Evolutionary conservation across 2,888 invertebrate species (phyloP).

Genomic region (Julus scandinavius): DNA sequence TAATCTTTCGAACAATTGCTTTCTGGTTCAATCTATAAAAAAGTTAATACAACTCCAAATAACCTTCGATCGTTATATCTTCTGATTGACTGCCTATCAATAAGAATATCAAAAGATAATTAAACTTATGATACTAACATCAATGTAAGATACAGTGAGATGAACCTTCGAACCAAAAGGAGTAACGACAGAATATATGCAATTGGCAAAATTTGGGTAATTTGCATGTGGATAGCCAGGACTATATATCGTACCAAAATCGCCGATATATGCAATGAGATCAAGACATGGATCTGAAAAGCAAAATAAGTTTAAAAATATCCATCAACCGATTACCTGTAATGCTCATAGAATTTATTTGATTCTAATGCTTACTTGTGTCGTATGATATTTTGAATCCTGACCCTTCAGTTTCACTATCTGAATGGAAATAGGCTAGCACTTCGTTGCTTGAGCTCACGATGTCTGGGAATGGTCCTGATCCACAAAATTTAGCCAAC

Average conservation of each 20-base stretch:
- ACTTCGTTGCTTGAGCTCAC: neutral
- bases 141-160: neutral
- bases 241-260: neutral
- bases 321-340: neutral
- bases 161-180: neutral
- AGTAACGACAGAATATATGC: neutral
- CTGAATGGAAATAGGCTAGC: neutral
- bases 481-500: neutral
- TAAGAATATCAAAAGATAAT: too few relatives aligned
- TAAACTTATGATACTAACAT: neutral
- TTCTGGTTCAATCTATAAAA: neutral
- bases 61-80: too few relatives aligned
- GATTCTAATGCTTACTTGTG: neutral
- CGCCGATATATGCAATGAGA: neutral
- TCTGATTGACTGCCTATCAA: too few relatives aligned
- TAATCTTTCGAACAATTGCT: neutral
- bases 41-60: too few relatives aligned
- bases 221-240: neutral
- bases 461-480: neutral
- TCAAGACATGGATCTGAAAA: neutral
- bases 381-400: neutral
- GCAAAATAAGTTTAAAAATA: neutral
- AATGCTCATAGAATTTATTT: neutral
- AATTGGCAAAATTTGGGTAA: constrained; percentile 1
- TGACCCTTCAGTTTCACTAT: neutral